Percentiles rank a stretch among this genome's conserved stretches.
Evolutionary conservation across 2,797 vertebrate species (phyloP).

Genomic region (Limosa lapponica): DNA sequence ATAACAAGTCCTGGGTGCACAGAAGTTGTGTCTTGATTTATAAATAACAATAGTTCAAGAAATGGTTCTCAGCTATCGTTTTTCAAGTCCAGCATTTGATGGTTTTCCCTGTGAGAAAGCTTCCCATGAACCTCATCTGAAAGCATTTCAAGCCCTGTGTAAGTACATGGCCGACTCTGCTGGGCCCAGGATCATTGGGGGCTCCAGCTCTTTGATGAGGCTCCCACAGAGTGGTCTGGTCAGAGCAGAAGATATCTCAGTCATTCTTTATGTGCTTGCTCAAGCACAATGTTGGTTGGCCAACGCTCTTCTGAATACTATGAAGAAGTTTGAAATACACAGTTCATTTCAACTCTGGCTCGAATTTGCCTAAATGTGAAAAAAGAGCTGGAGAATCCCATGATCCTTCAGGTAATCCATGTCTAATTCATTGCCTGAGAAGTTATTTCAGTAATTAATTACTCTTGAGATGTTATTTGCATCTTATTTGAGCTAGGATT

Average conservation of each 20-base stretch:
- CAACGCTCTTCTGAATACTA: accelerated
- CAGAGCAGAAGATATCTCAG: background rate
- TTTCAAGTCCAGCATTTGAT: background rate
- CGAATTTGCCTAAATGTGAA: background rate
- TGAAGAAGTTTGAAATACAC: background rate
- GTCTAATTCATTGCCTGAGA: background rate
- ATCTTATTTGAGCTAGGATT: background rate
- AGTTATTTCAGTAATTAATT: background rate
- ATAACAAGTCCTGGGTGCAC: background rate
- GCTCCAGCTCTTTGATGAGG: background rate
- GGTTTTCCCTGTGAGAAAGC: background rate
- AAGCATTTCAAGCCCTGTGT: background rate
- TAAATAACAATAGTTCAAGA: background rate
- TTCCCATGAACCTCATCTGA: background rate
- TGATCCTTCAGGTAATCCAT: background rate
- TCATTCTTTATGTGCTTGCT: background rate
- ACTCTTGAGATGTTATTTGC: background rate
- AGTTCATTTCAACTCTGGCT: background rate
- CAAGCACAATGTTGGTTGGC: background rate
- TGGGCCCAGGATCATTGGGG: background rate
- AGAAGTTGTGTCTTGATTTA: background rate
- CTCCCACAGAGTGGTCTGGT: background rate
- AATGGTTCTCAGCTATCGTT: background rate
- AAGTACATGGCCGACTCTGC: background rate
- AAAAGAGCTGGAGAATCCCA: background rate